Conservation (phyloP, 2,888 invertebrate species). For the Cheilosia impressa region DNA sequence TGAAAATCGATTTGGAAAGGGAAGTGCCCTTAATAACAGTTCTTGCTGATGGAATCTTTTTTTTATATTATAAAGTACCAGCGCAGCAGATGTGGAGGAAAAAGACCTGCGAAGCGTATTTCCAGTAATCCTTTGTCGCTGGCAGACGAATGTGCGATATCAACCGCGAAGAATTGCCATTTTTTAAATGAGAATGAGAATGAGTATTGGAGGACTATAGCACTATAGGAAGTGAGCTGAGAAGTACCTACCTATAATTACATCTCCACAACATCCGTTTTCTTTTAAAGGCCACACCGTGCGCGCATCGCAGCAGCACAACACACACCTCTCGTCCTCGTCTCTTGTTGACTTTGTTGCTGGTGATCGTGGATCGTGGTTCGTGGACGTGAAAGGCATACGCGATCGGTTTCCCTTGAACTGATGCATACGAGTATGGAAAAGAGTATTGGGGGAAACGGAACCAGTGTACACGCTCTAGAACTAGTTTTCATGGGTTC, state of each 20-base stretch:
- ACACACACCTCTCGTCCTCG: background rate
- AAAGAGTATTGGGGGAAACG: background rate
- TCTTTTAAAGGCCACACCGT: background rate
- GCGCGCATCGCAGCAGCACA: background rate
- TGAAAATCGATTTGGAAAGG: constrained; percentile 44
- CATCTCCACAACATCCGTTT: constrained; percentile 11
- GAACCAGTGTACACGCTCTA: constrained; percentile 1
- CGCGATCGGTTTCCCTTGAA: constrained; percentile 48
- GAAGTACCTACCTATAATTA: constrained; percentile 27
- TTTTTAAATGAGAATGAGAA: background rate
- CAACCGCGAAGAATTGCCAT: constrained; percentile 16
- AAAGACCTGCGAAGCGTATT: constrained; percentile 3
- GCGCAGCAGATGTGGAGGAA: background rate
- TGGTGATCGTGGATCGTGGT: background rate
- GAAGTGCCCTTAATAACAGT: constrained; percentile 8
- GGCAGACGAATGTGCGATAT: background rate
- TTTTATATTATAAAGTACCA: too few species aligned
- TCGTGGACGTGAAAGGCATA: constrained; percentile 39
- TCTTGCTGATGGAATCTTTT: constrained; percentile 1
- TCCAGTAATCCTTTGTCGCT: background rate
- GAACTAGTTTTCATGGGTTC: constrained; percentile 41
- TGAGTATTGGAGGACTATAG: background rate
- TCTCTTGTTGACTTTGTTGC: background rate
- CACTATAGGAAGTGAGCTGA: constrained; percentile 8
- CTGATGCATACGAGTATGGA: constrained; percentile 10